Evolutionary conservation across 2,888 invertebrate genomes (phyloP).

Genomic region (Nemapogon koenigi): DNA sequence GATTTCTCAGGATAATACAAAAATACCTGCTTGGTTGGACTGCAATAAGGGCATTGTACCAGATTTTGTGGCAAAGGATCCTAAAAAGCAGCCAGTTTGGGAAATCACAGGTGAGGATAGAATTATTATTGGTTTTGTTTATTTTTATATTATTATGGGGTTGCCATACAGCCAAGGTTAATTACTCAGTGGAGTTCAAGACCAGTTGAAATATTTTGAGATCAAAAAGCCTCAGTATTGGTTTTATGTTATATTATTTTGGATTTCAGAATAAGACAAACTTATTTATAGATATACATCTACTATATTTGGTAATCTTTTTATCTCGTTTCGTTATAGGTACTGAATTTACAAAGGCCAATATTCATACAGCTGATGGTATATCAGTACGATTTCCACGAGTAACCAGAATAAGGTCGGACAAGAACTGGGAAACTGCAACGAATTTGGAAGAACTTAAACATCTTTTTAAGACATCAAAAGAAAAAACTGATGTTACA

Average conservation of each 20-base stretch:
- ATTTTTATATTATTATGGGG: too few species aligned
- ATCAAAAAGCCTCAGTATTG: too few species aligned
- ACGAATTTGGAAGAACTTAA: slow-evolving; percentile 80
- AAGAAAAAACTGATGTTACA: slow-evolving; percentile 68
- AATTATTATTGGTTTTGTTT: too few species aligned
- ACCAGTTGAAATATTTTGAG: too few species aligned
- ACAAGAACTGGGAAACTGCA: slow-evolving; percentile 86
- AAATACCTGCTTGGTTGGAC: slow-evolving; percentile 81
- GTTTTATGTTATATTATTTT: too few species aligned
- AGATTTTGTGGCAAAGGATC: slow-evolving; percentile 86
- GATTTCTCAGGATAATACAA: slow-evolving; percentile 74
- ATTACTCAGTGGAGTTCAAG: too few species aligned
- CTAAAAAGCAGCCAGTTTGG: slow-evolving; percentile 90
- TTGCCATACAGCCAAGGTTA: too few species aligned
- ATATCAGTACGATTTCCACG: slow-evolving; percentile 95
- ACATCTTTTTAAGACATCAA: slow-evolving; percentile 71
- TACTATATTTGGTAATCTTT: too few species aligned
- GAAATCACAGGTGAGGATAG: slow-evolving; percentile 87
- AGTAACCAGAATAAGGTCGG: slow-evolving; percentile 80
- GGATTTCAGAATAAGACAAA: too few species aligned
- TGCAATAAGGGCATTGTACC: slow-evolving; percentile 87
- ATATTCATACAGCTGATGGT: slow-evolving; percentile 89
- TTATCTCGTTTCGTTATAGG: slow-evolving; percentile 39
- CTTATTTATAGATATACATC: too few species aligned
- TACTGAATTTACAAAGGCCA: slow-evolving; percentile 80